Evolutionary conservation across 2,797 vertebrate genomes (phyloP).

Genomic region (Pipistrellus pipistrellus): DNA sequence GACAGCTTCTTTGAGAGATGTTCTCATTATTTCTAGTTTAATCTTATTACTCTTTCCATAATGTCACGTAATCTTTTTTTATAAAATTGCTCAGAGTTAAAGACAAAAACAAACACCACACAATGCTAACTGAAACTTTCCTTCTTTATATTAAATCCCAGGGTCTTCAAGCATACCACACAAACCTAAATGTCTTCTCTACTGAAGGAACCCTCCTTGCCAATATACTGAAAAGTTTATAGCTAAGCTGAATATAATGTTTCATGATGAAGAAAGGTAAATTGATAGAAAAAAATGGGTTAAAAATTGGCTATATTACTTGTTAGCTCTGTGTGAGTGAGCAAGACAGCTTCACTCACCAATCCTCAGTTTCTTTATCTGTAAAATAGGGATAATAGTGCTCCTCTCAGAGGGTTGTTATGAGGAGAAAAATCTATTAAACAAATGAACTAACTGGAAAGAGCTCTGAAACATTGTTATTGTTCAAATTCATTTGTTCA

Average conservation of each 20-base stretch:
- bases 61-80: neutral
- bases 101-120: neutral
- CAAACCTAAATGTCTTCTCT: neutral
- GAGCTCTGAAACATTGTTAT: neutral
- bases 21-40: neutral
- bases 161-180: neutral
- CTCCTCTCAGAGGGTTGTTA: neutral
- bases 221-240: neutral
- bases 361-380: conserved; percentile 1
- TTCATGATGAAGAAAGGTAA: neutral
- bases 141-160: neutral
- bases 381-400: neutral
- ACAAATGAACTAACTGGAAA: neutral
- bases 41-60: neutral
- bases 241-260: neutral
- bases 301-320: neutral
- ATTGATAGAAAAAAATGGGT: neutral
- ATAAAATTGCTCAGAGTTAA: conserved; percentile 7
- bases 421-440: conserved; percentile 47
- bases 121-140: neutral
- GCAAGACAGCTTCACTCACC: neutral
- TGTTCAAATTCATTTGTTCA: neutral
- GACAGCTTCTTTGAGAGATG: neutral
- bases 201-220: conserved; percentile 2
- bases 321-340: neutral